Conservation (phyloP, 2,888 invertebrate species). For the Pollenia labialis region DNA sequence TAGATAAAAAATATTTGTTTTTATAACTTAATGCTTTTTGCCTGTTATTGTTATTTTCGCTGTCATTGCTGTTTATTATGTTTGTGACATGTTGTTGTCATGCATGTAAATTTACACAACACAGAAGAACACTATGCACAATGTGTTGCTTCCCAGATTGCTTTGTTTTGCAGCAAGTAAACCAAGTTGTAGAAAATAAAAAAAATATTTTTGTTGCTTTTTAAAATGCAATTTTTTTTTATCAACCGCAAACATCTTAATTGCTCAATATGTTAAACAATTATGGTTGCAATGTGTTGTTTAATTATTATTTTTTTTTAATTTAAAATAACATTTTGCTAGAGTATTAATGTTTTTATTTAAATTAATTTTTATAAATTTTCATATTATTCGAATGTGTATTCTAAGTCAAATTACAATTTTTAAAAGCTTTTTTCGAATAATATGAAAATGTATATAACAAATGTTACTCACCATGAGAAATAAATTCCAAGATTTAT, state of each 20-base stretch:
- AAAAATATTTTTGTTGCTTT: background rate
- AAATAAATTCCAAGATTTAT: too few species aligned
- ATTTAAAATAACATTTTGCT: too few species aligned
- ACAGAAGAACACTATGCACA: background rate
- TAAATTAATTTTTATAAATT: too few species aligned
- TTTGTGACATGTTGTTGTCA: constrained; percentile 52
- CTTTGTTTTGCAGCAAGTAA: background rate
- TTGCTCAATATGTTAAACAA: constrained; percentile 46
- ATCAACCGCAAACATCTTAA: constrained; percentile 42
- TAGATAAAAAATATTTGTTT: constrained; percentile 23
- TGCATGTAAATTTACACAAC: constrained; percentile 34
- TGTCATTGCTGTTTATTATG: constrained; percentile 48
- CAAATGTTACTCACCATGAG: too few species aligned
- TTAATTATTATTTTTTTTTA: background rate
- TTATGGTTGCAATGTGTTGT: background rate
- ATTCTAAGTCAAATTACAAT: too few species aligned
- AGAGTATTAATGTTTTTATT: too few species aligned
- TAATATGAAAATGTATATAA: too few species aligned
- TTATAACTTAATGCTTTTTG: constrained; percentile 45
- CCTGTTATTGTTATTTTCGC: constrained; percentile 7
- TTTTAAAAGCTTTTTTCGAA: too few species aligned
- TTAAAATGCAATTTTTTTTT: constrained; percentile 20
- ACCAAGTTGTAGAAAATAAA: background rate
- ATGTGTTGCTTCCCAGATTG: background rate
- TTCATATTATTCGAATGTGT: too few species aligned